These are phyloP conservation scores for Caradrina kadenii DNA, from an alignment of 2,888 invertebrate species.

Conservation along the genomic window DNA sequence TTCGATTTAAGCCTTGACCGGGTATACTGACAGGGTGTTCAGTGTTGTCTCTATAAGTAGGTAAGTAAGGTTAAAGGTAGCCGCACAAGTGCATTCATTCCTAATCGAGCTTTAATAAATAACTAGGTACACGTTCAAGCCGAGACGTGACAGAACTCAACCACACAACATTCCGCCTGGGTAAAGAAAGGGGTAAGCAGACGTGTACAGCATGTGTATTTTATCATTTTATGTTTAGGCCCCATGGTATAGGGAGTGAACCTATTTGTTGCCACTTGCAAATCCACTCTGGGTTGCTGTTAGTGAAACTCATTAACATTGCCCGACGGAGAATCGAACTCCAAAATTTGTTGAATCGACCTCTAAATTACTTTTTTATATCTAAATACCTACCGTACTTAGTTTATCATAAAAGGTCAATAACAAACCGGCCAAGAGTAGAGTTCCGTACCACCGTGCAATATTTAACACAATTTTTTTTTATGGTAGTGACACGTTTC, in stretches of 20 bases:
- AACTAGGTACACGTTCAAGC: slow-evolving; percentile 1
- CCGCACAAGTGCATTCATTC: slow-evolving; percentile 21
- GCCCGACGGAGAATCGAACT: background rate
- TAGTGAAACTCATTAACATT: background rate
- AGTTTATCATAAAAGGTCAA: background rate
- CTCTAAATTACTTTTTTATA: background rate
- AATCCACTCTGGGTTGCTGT: too few relatives aligned
- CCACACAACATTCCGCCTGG: background rate
- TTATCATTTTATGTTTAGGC: too few relatives aligned
- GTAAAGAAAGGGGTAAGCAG: too few relatives aligned
- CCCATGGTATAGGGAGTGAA: too few relatives aligned
- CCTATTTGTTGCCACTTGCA: background rate
- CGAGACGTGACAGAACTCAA: background rate
- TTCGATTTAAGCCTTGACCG: slow-evolving; percentile 54
- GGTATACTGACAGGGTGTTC: slow-evolving; percentile 25
- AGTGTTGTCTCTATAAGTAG: slow-evolving; percentile 28
- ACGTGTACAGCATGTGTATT: too few relatives aligned
- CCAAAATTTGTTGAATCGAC: background rate
- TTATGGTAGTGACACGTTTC: too few relatives aligned
- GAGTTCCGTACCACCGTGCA: too few relatives aligned
- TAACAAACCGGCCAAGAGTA: background rate
- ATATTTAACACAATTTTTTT: too few relatives aligned
- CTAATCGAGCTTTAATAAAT: slow-evolving; percentile 17
- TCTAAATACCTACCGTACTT: background rate
- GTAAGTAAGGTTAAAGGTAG: background rate